phyloP scores from a whole-genome alignment of 2,113 vertebrate genomes.

The Sebastes schlegelii region DNA sequence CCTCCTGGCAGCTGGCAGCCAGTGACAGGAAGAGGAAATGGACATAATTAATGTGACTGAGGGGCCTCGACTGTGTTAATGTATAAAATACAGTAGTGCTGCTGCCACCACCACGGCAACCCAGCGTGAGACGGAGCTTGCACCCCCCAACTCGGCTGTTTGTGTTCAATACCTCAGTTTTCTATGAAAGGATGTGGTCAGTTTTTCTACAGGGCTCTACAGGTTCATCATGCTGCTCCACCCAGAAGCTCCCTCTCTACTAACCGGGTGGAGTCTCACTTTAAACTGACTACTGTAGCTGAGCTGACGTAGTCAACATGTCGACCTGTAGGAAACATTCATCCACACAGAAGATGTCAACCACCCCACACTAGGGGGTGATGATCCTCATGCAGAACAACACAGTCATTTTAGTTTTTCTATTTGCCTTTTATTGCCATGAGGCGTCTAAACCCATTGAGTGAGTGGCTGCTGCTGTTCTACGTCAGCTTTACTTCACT shows the following conservation, averaged over 20 bases:
- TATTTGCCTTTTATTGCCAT: not conserved
- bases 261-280: not conserved
- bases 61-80: constrained; percentile 23
- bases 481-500: not conserved
- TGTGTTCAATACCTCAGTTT: constrained; percentile 30
- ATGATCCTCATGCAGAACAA: not conserved
- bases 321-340: not conserved
- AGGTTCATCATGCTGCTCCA: not conserved
- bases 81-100: constrained; percentile 11
- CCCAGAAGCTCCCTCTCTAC: not conserved
- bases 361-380: not conserved
- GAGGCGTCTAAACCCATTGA: not conserved
- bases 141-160: not conserved
- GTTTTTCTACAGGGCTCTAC: not conserved
- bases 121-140: not conserved
- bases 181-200: not conserved
- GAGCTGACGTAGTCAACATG: not conserved
- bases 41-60: constrained; percentile 1
- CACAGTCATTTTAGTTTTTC: not conserved
- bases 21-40: constrained; percentile 33
- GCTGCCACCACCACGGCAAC: constrained; percentile 7
- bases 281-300: not conserved
- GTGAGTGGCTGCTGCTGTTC: constrained; percentile 1
- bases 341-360: not conserved
- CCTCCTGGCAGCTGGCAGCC: constrained; percentile 35